Percentiles rank a stretch among this genome's conserved stretches.
phyloP scores from a whole-genome alignment of 2,113 vertebrate genomes.

The Psettodes erumei region DNA sequence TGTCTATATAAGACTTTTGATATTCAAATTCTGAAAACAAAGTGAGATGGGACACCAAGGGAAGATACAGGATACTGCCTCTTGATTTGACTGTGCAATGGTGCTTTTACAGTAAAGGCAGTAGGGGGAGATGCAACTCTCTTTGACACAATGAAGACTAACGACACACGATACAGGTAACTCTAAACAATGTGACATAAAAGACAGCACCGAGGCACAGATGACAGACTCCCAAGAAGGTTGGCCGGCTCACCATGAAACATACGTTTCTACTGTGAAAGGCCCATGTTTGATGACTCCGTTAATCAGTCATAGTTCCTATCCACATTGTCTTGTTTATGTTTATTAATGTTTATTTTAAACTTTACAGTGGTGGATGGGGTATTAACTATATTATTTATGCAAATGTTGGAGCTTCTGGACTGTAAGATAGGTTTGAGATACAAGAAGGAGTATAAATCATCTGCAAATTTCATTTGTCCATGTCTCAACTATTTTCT shows the following conservation, averaged over 20 bases:
- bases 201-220: slow-evolving; percentile 32
- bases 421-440: not conserved
- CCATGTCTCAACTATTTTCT: not conserved
- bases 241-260: slow-evolving; percentile 11
- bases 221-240: slow-evolving; percentile 34
- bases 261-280: slow-evolving; percentile 27
- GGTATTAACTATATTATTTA: not conserved
- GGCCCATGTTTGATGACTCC: slow-evolving; percentile 5
- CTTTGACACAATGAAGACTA: slow-evolving; percentile 36
- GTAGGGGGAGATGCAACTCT: slow-evolving; percentile 75
- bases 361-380: not conserved
- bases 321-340: not conserved
- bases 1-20: not conserved
- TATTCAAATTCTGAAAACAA: slow-evolving; percentile 1
- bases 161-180: slow-evolving; percentile 37
- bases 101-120: slow-evolving; percentile 54
- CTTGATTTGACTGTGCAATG: not conserved
- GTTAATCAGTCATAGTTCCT: not conserved
- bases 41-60: not conserved
- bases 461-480: slow-evolving; percentile 1
- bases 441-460: not conserved
- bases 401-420: not conserved
- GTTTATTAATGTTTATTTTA: slow-evolving; percentile 1
- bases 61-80: not conserved
- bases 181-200: slow-evolving; percentile 37